Evolutionary conservation across 92 coral and sea anemone species (phyloP).

Genomic region (Palythoa heliodiscus): DNA sequence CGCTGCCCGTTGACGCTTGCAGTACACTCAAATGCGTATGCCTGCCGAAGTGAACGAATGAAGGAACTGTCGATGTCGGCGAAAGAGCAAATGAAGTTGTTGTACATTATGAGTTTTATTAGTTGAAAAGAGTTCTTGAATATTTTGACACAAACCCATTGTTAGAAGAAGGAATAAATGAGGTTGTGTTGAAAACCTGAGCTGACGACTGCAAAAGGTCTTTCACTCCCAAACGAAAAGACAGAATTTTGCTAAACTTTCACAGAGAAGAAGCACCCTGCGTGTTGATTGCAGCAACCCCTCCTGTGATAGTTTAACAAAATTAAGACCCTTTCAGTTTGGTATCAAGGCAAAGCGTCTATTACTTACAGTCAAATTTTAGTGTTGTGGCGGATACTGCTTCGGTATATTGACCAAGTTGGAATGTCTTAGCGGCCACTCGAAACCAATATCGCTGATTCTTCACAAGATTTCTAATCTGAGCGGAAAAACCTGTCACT

Average conservation of each 20-base stretch:
- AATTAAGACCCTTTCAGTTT: slow-evolving; percentile 11
- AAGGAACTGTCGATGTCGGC: not conserved
- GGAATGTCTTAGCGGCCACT: slow-evolving; percentile 84
- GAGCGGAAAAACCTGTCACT: slow-evolving; percentile 53
- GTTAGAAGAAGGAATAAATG: slow-evolving; percentile 9
- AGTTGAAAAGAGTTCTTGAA: not conserved
- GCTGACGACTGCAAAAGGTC: slow-evolving; percentile 13
- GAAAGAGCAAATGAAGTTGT: not conserved
- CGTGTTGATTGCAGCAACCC: slow-evolving; percentile 32
- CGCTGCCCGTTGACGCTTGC: slow-evolving; percentile 3
- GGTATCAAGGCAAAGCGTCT: not conserved
- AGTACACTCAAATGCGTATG: not conserved
- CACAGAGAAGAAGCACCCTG: slow-evolving; percentile 30
- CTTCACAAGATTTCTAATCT: slow-evolving; percentile 64
- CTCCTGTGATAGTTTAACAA: slow-evolving; percentile 25
- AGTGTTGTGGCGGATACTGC: slow-evolving; percentile 64
- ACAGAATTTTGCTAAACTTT: slow-evolving; percentile 13
- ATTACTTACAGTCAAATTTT: slow-evolving; percentile 87
- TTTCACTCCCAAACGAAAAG: slow-evolving; percentile 1
- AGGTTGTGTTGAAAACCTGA: not conserved
- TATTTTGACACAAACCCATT: not conserved
- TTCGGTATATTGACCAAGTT: slow-evolving; percentile 72
- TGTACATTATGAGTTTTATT: not conserved
- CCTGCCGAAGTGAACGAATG: not conserved
- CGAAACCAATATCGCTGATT: slow-evolving; percentile 76